Conservation (phyloP, 2,113 vertebrate species). For the Melozone crissalis region DNA sequence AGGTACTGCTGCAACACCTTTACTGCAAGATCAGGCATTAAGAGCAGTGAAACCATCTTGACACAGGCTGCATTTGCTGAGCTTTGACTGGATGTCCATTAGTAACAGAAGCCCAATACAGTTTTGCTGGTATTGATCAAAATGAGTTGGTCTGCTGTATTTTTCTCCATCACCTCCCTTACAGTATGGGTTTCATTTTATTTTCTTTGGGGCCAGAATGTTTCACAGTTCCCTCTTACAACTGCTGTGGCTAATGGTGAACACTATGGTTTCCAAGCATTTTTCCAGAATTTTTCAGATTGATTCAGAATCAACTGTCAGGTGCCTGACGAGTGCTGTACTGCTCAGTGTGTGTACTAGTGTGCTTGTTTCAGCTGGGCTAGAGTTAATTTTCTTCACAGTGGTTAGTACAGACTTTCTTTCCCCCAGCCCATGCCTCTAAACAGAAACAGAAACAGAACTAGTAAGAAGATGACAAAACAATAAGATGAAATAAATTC, state of each 20-base stretch:
- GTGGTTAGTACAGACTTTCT: neutral
- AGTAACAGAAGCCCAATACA: neutral
- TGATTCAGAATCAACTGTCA: neutral
- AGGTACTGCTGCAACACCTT: neutral
- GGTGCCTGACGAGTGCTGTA: neutral
- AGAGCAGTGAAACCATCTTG: neutral
- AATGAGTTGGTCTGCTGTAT: neutral
- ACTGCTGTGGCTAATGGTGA: neutral
- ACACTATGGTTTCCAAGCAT: neutral
- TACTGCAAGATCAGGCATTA: neutral
- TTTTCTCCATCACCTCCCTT: neutral
- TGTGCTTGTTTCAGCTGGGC: neutral
- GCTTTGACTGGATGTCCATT: neutral
- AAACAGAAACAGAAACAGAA: neutral
- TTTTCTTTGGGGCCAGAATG: neutral
- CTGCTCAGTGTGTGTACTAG: neutral
- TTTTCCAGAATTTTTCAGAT: neutral
- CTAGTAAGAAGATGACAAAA: neutral
- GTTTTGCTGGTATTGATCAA: neutral
- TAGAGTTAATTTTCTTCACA: neutral
- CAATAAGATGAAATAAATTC: neutral
- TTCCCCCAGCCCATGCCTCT: neutral
- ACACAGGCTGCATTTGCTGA: neutral
- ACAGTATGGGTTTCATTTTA: neutral
- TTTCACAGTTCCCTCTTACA: neutral